Evolutionary conservation across 2,888 invertebrate genomes (phyloP).

Genomic region (Flabesymbios commensalis): DNA sequence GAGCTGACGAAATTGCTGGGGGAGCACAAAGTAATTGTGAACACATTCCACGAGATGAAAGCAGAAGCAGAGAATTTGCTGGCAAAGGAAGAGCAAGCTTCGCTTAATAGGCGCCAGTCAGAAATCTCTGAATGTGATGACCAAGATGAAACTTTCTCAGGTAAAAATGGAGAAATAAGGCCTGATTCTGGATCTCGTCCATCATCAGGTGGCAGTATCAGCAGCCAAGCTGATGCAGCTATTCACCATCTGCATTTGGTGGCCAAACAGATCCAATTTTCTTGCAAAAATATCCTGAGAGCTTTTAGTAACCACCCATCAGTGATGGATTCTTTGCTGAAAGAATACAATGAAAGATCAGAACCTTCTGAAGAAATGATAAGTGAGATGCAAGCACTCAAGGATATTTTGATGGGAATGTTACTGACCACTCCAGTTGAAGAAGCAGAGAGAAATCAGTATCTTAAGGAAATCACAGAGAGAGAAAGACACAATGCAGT

Average conservation of each 20-base stretch:
- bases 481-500: constrained; percentile 54
- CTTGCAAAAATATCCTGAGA: constrained; percentile 54
- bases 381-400: constrained; percentile 47
- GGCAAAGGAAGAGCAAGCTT: constrained; percentile 1
- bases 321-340: constrained; percentile 44
- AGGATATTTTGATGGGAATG: constrained; percentile 54
- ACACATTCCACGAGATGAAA: constrained; percentile 49
- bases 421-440: constrained; percentile 60
- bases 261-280: constrained; percentile 52
- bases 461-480: constrained; percentile 53
- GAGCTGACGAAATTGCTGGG: constrained; percentile 50
- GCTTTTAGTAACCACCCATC: constrained; percentile 50
- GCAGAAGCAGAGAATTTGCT: constrained; percentile 24
- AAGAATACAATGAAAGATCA: constrained; percentile 6
- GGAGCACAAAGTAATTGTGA: constrained; percentile 47
- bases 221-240: constrained; percentile 42
- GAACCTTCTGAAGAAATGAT: constrained; percentile 36
- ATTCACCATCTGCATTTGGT: constrained; percentile 49
- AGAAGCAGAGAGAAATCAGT: constrained; percentile 54
- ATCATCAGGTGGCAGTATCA: constrained; percentile 16
- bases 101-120: not conserved
- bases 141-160: not conserved
- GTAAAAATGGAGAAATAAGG: not conserved
- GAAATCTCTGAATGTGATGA: constrained; percentile 11
- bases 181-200: constrained; percentile 2